Conservation (phyloP, 2,797 vertebrate genomes). For the Ateles fusciceps region DNA sequence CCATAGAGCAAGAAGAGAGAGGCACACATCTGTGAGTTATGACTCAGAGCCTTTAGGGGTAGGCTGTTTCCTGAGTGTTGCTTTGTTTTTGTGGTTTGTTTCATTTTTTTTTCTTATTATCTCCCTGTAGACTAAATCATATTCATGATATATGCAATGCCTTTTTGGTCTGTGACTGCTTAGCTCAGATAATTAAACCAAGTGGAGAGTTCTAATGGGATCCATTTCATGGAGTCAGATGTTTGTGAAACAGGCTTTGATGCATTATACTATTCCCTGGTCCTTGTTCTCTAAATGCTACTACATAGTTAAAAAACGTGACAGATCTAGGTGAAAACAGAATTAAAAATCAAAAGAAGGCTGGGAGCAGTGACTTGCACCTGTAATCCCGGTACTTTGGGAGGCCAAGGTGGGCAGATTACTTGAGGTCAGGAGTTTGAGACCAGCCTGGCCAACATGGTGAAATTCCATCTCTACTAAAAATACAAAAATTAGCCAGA, state of each 20-base stretch:
- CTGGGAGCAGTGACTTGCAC: no score
- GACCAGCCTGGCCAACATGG: no score
- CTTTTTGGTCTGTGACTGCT: neutral
- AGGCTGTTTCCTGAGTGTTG: neutral
- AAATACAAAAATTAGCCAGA: no score
- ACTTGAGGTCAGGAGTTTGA: no score
- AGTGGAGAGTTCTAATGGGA: neutral
- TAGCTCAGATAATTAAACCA: neutral
- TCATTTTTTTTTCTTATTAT: neutral
- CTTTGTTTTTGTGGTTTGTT: neutral
- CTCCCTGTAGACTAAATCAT: neutral
- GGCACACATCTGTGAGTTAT: neutral
- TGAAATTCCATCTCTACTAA: no score
- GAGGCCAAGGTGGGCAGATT: no score
- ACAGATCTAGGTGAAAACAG: neutral
- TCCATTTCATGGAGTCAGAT: neutral
- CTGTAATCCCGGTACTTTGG: neutral
- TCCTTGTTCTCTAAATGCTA: neutral
- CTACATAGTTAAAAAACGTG: neutral
- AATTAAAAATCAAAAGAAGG: neutral
- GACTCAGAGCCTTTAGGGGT: neutral
- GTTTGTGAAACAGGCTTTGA: neutral
- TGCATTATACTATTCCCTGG: neutral
- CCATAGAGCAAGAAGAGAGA: neutral
- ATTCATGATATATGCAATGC: neutral